A percentile compares a stretch with the other conserved stretches of the same genome.
phyloP scores from a whole-genome alignment of 2,797 vertebrate genomes.

The Scolopax bukidnonensis region DNA sequence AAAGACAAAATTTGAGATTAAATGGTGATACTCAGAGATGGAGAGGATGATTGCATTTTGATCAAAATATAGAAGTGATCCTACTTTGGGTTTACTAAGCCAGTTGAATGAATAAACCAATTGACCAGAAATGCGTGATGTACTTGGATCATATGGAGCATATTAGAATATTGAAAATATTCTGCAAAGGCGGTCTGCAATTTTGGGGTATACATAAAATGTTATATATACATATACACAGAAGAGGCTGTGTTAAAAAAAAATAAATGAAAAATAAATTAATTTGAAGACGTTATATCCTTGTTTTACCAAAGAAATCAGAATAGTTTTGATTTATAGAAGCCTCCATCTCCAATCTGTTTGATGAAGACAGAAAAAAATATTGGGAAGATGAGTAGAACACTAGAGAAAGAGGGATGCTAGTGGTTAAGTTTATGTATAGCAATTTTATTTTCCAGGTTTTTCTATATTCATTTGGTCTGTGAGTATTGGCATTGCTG shows the following conservation, averaged over 20 bases:
- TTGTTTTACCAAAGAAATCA: not conserved
- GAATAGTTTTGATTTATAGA: not conserved
- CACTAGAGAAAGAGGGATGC: not conserved
- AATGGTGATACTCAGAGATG: not conserved
- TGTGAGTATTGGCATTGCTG: not conserved
- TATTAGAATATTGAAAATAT: not conserved
- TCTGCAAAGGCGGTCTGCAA: not conserved
- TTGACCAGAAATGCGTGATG: not conserved
- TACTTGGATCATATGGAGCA: not conserved
- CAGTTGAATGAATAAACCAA: not conserved
- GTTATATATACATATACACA: not conserved
- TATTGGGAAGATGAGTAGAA: not conserved
- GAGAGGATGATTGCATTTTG: not conserved
- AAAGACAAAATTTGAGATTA: not conserved
- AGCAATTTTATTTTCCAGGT: not conserved
- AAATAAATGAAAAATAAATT: not conserved
- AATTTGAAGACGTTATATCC: not conserved
- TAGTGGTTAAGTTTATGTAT: not conserved
- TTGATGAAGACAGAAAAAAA: not conserved
- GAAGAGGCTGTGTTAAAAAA: not conserved
- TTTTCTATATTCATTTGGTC: not conserved
- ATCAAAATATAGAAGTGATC: not conserved
- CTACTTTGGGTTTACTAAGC: not conserved
- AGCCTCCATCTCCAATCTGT: rapidly evolving
- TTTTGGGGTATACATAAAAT: not conserved